A percentile compares a stretch with the other conserved stretches of the same genome.
phyloP scores from a whole-genome alignment of 2,888 invertebrate species.

The Oligia latruncula region DNA sequence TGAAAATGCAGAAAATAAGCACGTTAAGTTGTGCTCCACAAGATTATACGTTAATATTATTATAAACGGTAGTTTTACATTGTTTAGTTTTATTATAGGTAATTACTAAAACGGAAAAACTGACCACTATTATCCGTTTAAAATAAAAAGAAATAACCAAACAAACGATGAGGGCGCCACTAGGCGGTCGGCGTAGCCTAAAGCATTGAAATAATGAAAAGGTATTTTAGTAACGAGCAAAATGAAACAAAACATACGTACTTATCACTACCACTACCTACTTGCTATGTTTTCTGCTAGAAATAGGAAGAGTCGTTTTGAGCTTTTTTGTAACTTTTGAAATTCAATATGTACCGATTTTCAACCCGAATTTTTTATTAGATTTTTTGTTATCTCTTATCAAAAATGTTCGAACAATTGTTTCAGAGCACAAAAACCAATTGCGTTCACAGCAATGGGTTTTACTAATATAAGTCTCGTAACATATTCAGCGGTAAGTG shows the following conservation, averaged over 20 bases:
- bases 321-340: background rate
- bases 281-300: background rate
- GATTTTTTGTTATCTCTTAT: background rate
- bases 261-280: background rate
- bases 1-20: no score
- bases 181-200: no score
- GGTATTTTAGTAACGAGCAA: background rate
- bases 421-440: conserved; percentile 85
- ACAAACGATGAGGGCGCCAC: no score
- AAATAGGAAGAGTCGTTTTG: background rate
- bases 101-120: no score
- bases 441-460: conserved; percentile 87
- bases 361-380: background rate
- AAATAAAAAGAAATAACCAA: no score
- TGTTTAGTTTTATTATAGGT: no score
- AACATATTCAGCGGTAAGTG: conserved; percentile 84
- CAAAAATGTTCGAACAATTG: background rate
- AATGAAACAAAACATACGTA: background rate
- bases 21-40: no score
- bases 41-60: no score
- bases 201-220: background rate
- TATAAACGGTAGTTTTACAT: no score
- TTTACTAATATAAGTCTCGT: conserved; percentile 85
- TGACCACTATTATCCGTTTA: no score
- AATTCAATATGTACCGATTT: background rate